Evolutionary conservation across 2,113 vertebrate species (phyloP), one percentile per base, ranked within the genome.

Genomic region (Capreolus pygargus): DNA sequence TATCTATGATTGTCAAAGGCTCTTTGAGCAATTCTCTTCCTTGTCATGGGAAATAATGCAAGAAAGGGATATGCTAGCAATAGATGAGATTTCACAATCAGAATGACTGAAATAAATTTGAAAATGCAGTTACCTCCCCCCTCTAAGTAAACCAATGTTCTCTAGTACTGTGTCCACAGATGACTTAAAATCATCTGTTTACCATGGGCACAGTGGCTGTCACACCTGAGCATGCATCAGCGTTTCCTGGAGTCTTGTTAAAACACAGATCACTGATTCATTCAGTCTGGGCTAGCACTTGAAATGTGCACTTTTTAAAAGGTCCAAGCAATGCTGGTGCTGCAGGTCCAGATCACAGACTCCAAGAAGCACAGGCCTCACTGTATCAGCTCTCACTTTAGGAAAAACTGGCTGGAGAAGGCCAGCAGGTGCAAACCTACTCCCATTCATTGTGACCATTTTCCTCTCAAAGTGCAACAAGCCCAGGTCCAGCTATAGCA

Each of bases 181-280:
- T 3, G n/a, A 33, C 16, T 13, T 83, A 15, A 43, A n/a, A 28
- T 60, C 17, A 1, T 36, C 78, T 39, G 45, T 55, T 58, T 55
- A 14, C 39, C 23, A 3, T 1, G 0, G 15, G 27, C 1, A 0
- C 7, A 4, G 43, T 55, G 12, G 39, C 25, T 21, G n/a, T 30
- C 57, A 79, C 30, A 21, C 55, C 45, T 4, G 7, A 70, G 33
- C 17, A 5, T 2, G 21, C 14, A 21, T 13, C 43, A 33, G 2
- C 21, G 36, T 58, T 19, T 19, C 30, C 21, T 23, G 25, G 57
- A 43, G 21, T 21, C 74, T 39, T 45, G 57, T 30, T 74, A 85
- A 85, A 87, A 96, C 76, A 52, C 52, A 84, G 83, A 28, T 0
- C 1, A 17, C 36, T 25, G 13, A 79, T 55, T 50, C 76, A 33